Base-by-base conservation (phyloP, 2,888 invertebrate species). In the Diarsia dahlii region DNA sequence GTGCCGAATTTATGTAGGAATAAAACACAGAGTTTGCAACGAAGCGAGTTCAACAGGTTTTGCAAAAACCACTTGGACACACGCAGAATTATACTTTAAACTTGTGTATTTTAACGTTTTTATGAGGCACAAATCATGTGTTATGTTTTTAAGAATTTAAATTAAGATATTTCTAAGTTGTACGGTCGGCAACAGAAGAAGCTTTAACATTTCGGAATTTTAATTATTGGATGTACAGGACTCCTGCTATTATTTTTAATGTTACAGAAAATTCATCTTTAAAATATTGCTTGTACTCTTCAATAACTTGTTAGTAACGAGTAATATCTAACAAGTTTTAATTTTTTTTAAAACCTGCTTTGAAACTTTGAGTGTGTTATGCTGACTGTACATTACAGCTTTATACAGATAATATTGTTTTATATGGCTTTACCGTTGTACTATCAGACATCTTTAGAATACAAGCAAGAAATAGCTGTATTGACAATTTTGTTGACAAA, bases 1-100 rank as follows among this genome's bases (percentile, higher is more conserved):
- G 88, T 88, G 77, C 88, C 89, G 87, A 92, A 93, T 94, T 93
- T 93, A 94, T 92, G 89, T 82, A 79, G 85, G 79, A 87, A 91
- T 89, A 90, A 92, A 90, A 90, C 87, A 85, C 80, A 84, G 81
- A 66, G 71, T 77, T 78, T 81, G 87, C 84, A 78, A 39, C 67
- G 62, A 63, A 74, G 74, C 77, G 34, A 74, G 74, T 65, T 52
- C 60, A 75, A 89, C 88, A 73, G 84, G 84, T 89, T 88, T 80
- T 52, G 39, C 66, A 79, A 3, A 63, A 63, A 63, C 45, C 45
- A 15, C n/a, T 63, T 63, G 63, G 45, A 63, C 13, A 63, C 39
- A 39, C 63, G 45, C 63, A 63, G 65, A 86, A 83, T 80, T 75
- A 78, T 62, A 58, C 64, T 62, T 62, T 10, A 72, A 74, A 68